A percentile compares a stretch with the other conserved stretches of the same genome.
These are phyloP conservation scores for Craseonycteris thonglongyai DNA, from an alignment of 2,113 vertebrate genomes.

Conservation along the genomic window DNA sequence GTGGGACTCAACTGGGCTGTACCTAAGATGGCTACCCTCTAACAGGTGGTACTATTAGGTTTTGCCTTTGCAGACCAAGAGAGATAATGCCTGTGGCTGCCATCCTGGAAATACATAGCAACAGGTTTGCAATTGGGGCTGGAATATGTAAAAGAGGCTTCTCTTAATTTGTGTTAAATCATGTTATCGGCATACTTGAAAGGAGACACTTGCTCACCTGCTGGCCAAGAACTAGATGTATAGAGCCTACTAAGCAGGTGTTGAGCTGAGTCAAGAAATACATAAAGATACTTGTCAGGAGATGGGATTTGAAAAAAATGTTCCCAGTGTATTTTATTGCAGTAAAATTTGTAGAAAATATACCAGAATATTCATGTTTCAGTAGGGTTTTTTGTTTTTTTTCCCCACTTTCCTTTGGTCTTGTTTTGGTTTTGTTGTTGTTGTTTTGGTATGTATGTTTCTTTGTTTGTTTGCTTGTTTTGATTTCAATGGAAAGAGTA, in stretches of 20 bases:
- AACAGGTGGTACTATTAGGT: not conserved
- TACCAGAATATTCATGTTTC: not conserved
- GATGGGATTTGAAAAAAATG: not conserved
- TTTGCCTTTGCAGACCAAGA: not conserved
- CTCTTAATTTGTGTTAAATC: not conserved
- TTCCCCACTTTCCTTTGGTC: too few species aligned
- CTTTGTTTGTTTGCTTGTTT: too few species aligned
- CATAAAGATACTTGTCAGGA: not conserved
- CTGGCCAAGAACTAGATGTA: not conserved
- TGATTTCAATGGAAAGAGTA: too few species aligned
- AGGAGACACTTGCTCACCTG: not conserved
- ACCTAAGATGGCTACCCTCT: not conserved
- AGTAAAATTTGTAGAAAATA: not conserved
- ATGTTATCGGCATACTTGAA: accelerated
- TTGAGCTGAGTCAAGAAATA: not conserved
- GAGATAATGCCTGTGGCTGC: not conserved
- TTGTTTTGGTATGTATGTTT: too few species aligned
- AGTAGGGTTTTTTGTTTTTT: not conserved
- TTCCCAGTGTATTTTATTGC: not conserved
- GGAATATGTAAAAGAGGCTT: not conserved
- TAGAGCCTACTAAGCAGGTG: not conserved
- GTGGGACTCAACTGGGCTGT: not conserved
- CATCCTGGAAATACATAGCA: too few species aligned
- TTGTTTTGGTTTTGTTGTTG: too few species aligned
- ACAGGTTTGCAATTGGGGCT: not conserved